These are phyloP conservation scores for Psittacula derbiana DNA, from an alignment of 2,797 vertebrate genomes.

Conservation along the genomic window DNA sequence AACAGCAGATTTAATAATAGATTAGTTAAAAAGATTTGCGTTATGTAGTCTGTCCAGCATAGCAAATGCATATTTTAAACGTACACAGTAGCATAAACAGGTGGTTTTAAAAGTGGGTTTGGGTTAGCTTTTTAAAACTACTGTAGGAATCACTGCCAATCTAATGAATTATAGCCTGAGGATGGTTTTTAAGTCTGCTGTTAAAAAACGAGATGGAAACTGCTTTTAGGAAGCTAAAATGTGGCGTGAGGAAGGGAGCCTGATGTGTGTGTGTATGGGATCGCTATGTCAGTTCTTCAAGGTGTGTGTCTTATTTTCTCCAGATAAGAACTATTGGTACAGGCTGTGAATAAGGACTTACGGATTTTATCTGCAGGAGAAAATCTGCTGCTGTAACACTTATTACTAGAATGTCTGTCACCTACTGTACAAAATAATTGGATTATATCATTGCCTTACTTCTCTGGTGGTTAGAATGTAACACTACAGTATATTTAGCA, in stretches of 20 bases:
- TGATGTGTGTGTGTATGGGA: accelerated
- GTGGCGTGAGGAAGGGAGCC: accelerated
- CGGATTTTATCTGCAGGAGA: background rate
- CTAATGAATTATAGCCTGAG: background rate
- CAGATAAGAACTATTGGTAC: background rate
- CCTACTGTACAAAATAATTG: background rate
- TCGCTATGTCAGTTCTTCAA: background rate
- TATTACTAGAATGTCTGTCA: background rate
- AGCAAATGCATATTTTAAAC: background rate
- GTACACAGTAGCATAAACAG: background rate
- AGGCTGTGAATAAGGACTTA: background rate
- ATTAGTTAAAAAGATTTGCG: background rate
- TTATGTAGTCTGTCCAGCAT: background rate
- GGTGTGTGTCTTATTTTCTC: background rate
- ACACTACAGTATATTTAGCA: conserved; percentile 2
- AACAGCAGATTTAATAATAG: background rate
- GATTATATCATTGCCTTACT: background rate
- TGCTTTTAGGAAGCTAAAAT: background rate
- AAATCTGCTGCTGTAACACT: background rate
- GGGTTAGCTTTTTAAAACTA: background rate
- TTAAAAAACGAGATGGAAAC: background rate
- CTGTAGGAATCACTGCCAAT: background rate
- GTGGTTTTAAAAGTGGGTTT: background rate
- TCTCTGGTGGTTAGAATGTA: background rate
- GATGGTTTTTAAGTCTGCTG: background rate